Base-by-base conservation (phyloP, 1,140 invertebrate species). In the Drosophila simulans region DNA sequence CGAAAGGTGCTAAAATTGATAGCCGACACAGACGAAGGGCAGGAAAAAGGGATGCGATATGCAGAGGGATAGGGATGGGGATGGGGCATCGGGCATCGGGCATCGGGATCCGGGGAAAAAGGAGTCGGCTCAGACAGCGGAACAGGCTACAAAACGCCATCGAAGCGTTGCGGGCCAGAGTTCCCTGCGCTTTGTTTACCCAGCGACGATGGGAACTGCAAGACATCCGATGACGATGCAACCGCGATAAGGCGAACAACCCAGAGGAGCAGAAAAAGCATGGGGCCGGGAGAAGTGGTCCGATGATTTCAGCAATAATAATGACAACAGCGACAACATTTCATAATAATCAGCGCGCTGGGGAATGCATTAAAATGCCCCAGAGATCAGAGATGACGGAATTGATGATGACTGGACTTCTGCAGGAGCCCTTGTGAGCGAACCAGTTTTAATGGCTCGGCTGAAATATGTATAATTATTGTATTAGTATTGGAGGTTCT, bases 341-440 rank as follows among this genome's bases (percentile, higher is more conserved):
- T 80, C 78, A 81, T 72, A 77, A 80, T 72, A 81, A 81, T 66
- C 77, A 75, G 63, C 68, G 68, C 56, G 51, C 35, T 57, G 49
- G 53, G 48, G 56, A 66, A 78, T 49, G 79, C 73, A 45, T 72
- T 46, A 72, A 66, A 59, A 66, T 66, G 54, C 60, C 53, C 59
- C 45, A 77, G 58, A 55, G 78, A 63, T 39, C 11, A 39, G 37
- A 39, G 37, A 39, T 68, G 79, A 64, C 59, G 73, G 55, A 70
- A 72, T 59, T 59, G 62, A 42, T 59, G 57, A 70, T 45, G 60
- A 49, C 51, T 27, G 63, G 64, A 49, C 58, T 49, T 49, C 13
- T 31, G 15, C 22, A 35, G n/a, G 13, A 63, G 25, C 25, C 39
- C 2, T 20, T 2, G 13, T 13, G 11, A 8, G 15, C 12, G 10